Percentiles rank a stretch among this genome's conserved stretches.
phyloP scores from a whole-genome alignment of 2,113 vertebrate genomes.

The Acrocephalus kingi region DNA sequence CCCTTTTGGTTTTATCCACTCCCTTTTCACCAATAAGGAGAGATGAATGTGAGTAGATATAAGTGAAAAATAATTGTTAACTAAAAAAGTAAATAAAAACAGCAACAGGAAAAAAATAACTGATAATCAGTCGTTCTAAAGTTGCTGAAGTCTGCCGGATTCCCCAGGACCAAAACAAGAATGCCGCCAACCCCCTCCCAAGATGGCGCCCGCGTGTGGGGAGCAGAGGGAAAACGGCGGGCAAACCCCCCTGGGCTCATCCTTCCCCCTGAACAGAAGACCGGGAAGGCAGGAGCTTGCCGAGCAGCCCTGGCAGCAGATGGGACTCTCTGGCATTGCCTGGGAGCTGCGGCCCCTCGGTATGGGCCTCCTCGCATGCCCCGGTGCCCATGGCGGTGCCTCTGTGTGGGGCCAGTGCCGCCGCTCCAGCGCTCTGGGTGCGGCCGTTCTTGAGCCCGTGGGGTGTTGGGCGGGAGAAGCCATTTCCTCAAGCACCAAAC shows the following conservation, averaged over 20 bases:
- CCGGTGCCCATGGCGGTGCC: not conserved
- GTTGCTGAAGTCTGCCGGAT: not conserved
- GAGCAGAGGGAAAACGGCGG: not conserved
- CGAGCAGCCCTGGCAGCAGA: not conserved
- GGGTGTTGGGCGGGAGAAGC: rapidly evolving
- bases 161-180: not conserved
- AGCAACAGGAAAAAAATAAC: not conserved
- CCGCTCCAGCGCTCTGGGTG: rapidly evolving
- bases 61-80: not conserved
- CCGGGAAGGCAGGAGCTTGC: rapidly evolving
- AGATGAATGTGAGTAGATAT: rapidly evolving
- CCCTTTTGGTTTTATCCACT: not conserved
- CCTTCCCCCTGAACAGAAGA: not conserved
- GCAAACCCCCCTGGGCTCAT: rapidly evolving
- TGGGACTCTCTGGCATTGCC: not conserved
- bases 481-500: too few species aligned
- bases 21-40: not conserved
- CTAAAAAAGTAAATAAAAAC: too few species aligned
- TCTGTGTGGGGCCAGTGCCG: rapidly evolving
- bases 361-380: not conserved
- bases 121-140: not conserved
- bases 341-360: not conserved
- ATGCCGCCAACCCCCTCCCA: rapidly evolving
- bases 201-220: not conserved
- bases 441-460: rapidly evolving